These are phyloP conservation scores for Todus mexicanus DNA, from an alignment of 2,797 vertebrate species.

Conservation along the genomic window DNA sequence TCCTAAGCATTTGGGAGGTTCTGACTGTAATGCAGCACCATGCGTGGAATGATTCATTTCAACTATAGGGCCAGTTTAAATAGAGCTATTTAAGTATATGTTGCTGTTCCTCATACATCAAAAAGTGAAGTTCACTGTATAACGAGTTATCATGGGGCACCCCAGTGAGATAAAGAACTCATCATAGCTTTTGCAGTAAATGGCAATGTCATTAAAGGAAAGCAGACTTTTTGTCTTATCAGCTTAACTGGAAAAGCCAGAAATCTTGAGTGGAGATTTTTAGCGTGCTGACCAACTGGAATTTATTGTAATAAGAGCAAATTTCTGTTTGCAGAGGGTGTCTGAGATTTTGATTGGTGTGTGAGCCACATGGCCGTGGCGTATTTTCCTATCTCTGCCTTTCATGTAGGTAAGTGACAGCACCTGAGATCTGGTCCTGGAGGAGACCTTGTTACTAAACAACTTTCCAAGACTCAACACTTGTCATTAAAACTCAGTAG, in stretches of 20 bases:
- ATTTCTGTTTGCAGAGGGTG: not conserved
- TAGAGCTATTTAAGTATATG: constrained; percentile 51
- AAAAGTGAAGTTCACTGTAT: constrained; percentile 47
- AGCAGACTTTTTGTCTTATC: constrained; percentile 19
- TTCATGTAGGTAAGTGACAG: not conserved
- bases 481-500: not conserved
- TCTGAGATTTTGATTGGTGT: not conserved
- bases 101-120: constrained; percentile 58
- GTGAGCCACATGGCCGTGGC: not conserved
- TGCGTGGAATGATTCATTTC: constrained; percentile 65
- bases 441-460: not conserved
- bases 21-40: constrained; percentile 34
- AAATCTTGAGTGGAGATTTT: not conserved
- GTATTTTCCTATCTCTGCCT: not conserved
- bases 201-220: constrained; percentile 42
- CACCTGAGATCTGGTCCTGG: not conserved
- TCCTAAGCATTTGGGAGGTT: constrained; percentile 47
- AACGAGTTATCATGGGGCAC: constrained; percentile 31
- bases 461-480: not conserved
- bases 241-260: constrained; percentile 49
- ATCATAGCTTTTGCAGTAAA: constrained; percentile 46
- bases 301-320: not conserved
- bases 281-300: not conserved
- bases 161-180: constrained; percentile 48
- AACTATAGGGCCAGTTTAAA: constrained; percentile 52